These are phyloP conservation scores for Pyrrhura leucotis DNA, from an alignment of 2,797 vertebrate genomes.

Conservation along the genomic window DNA sequence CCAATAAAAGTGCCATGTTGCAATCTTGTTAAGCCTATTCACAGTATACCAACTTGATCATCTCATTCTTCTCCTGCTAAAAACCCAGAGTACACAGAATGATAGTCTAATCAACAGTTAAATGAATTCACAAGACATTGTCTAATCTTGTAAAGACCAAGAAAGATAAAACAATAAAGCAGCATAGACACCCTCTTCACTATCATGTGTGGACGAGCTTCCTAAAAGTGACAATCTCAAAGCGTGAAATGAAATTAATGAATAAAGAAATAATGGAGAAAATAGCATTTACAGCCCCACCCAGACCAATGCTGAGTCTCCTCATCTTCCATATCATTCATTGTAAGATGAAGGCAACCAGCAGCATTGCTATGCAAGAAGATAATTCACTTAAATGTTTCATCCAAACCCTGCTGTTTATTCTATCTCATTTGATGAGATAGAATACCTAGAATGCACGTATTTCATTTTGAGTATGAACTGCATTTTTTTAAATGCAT, in stretches of 20 bases:
- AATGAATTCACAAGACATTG: conserved; percentile 29
- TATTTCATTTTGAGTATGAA: background rate
- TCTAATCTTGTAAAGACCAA: conserved; percentile 20
- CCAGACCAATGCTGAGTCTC: background rate
- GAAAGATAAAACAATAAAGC: conserved; percentile 36
- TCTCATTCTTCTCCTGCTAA: conserved; percentile 62
- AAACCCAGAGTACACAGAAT: conserved; percentile 29
- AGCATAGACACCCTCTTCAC: background rate
- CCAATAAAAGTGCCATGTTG: conserved; percentile 59
- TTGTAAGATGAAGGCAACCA: background rate
- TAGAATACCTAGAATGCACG: background rate
- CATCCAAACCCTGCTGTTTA: background rate
- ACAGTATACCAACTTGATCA: conserved; percentile 61
- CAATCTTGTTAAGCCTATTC: conserved; percentile 65
- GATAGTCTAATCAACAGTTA: conserved; percentile 54
- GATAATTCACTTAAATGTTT: background rate
- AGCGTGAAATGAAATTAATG: background rate
- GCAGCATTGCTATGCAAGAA: background rate
- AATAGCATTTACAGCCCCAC: background rate
- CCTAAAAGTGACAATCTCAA: background rate
- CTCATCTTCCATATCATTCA: background rate
- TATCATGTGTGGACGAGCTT: background rate
- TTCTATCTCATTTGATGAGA: background rate
- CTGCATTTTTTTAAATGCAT: background rate
- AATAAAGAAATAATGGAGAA: conserved; percentile 5